Evolutionary conservation across 1,140 invertebrate species (phyloP).

Genomic region (Drosophila nikananu): DNA sequence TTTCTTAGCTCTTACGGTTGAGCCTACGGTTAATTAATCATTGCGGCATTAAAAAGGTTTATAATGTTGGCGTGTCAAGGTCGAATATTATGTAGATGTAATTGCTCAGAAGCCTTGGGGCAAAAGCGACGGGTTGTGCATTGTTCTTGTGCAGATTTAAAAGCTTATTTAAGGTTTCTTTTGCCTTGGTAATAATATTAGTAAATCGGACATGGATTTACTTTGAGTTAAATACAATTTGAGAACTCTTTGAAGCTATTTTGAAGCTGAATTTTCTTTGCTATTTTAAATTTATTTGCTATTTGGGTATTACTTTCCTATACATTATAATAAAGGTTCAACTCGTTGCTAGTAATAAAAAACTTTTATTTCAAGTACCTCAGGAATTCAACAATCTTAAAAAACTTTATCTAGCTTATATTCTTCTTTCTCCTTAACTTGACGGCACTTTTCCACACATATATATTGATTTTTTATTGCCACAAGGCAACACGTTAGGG

Average conservation of each 20-base stretch:
- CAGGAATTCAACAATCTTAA: no score
- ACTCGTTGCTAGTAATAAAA: neutral
- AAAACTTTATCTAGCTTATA: neutral
- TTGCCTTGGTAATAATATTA: slow-evolving; percentile 9
- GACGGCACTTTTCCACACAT: slow-evolving; percentile 14
- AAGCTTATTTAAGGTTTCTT: slow-evolving; percentile 6
- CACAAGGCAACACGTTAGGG: slow-evolving; percentile 31
- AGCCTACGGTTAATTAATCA: slow-evolving; percentile 46
- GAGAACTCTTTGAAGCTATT: neutral
- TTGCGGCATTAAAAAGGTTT: slow-evolving; percentile 42
- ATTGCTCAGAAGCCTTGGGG: slow-evolving; percentile 19
- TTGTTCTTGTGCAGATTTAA: slow-evolving; percentile 46
- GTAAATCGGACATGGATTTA: neutral
- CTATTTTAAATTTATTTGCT: no score
- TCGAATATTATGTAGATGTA: slow-evolving; percentile 21
- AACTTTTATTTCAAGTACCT: neutral
- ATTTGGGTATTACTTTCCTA: no score
- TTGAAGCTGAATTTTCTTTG: neutral
- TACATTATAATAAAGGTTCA: neutral
- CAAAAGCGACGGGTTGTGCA: slow-evolving; percentile 22
- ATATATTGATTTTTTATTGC: slow-evolving; percentile 46
- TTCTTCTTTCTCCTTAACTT: neutral
- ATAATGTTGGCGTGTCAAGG: slow-evolving; percentile 51
- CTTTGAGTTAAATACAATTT: neutral
- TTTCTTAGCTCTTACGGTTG: slow-evolving; percentile 16